Base-by-base conservation (phyloP, 2,888 invertebrate species). In the Synanthedon myopaeformis region DNA sequence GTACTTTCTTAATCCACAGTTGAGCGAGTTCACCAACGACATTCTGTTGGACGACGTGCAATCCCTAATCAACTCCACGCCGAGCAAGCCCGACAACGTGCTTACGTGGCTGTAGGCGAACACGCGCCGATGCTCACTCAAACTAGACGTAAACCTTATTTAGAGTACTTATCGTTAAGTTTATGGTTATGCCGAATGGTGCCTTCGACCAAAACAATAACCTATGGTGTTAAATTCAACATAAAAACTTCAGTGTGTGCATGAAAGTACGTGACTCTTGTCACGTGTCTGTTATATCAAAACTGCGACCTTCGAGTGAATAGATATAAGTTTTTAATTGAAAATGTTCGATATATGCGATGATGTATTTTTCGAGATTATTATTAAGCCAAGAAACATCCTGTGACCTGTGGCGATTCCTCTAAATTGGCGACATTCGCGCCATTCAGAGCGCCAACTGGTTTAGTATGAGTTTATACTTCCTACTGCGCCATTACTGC, bases 1-100 rank as follows among this genome's bases (percentile, higher is more conserved):
- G 13, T 45, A 45, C 4, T 49, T 49, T 19, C 49, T 10, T 35
- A 35, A 10, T 10, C 10, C 35, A 35, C 89, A 93, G 93, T 88
- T 96, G 74, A 92, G 93, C 72, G 96, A 96, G 82, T 93, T 96
- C 79, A 92, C 94, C 74, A 94, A 90, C 82, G 95, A 94, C 79
- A 94, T 96, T 76, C 89, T 96, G 76, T 88, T 96, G 82, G 95
- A 95, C 70, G 94, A 93, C 82, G 96, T 96, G 74, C 95, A 96
- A 85, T 95, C 94, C 65, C 90, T 97, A 73, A 95, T 96, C 75
- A 95, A 94, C 88, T 93, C 96, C 64, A 92, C 94, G 71, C 92
- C 93, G 72, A 93, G 92, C 82, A 96, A 95, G 89, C 91, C 94
- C 74, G 94, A 94, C 79, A 94, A 93, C 81, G 92, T 92, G 73